phyloP scores from a whole-genome alignment of 1,140 invertebrate species.

The Drosophila aff. region DNA sequence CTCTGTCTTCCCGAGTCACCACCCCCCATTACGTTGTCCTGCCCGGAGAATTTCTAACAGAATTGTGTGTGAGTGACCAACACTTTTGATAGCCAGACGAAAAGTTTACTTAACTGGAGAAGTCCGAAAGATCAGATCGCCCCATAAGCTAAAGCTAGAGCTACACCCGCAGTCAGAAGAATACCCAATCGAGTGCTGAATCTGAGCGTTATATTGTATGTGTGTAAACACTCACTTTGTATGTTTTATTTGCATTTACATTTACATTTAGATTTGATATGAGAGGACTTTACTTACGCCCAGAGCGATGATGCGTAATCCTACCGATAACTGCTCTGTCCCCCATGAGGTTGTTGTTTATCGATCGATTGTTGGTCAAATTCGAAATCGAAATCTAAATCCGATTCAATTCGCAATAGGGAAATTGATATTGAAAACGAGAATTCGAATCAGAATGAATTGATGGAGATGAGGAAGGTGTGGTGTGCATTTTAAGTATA shows the following conservation, averaged over 20 bases:
- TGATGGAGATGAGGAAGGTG: constrained; percentile 18
- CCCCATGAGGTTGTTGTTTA: constrained; percentile 76
- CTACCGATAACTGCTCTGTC: constrained; percentile 78
- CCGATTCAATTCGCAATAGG: constrained; percentile 7
- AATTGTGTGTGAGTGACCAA: constrained; percentile 59
- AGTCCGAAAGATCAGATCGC: constrained; percentile 21
- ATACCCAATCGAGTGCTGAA: constrained; percentile 53
- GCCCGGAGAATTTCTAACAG: constrained; percentile 71
- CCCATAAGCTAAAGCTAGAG: constrained; percentile 16
- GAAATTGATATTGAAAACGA: constrained; percentile 14
- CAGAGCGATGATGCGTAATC: constrained; percentile 63
- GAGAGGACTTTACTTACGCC: constrained; percentile 68
- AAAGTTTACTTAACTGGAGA: constrained; percentile 59
- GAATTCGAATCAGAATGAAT: constrained; percentile 25
- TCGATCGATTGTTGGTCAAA: constrained; percentile 28
- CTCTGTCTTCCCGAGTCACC: constrained; percentile 33
- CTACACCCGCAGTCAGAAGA: constrained; percentile 8
- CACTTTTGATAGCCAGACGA: constrained; percentile 62
- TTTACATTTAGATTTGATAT: constrained; percentile 66
- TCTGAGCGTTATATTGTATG: constrained; percentile 47
- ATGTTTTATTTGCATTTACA: constrained; percentile 58
- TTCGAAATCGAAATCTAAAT: constrained; percentile 18
- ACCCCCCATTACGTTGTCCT: constrained; percentile 25
- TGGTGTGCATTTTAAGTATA: constrained; percentile 55
- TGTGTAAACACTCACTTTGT: constrained; percentile 51